Evolutionary conservation across 2,797 vertebrate species (phyloP).

Genomic region (Hydrophis major): DNA sequence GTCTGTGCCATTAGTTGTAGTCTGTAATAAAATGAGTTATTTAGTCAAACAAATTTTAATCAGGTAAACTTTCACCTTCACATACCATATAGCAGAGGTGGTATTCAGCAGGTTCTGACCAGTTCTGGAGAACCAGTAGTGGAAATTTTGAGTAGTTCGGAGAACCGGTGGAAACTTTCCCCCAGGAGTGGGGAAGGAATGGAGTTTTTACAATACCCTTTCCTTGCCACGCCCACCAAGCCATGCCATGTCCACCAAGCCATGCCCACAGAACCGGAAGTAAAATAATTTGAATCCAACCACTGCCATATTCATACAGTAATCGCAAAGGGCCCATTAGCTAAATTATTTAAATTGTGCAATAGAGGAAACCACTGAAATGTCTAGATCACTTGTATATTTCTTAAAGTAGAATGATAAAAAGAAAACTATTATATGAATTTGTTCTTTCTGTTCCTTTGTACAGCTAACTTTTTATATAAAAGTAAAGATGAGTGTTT

Average conservation of each 20-base stretch:
- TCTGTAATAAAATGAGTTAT: not conserved
- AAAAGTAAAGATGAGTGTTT: not conserved
- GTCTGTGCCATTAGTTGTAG: not conserved
- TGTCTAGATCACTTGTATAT: not conserved
- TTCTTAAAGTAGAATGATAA: not conserved
- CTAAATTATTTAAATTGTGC: not conserved
- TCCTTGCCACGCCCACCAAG: too few relatives aligned
- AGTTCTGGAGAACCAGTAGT: too few relatives aligned
- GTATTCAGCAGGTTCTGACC: too few relatives aligned
- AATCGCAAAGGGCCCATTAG: not conserved
- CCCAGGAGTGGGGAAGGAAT: too few relatives aligned
- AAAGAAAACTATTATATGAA: not conserved
- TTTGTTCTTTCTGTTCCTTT: not conserved
- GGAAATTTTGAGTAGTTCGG: too few relatives aligned
- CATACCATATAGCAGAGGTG: not conserved
- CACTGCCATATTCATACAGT: not conserved
- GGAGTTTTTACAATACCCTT: too few relatives aligned
- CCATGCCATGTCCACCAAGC: too few relatives aligned
- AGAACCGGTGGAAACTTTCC: too few relatives aligned
- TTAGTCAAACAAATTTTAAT: not conserved
- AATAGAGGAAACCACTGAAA: not conserved
- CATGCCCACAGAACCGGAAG: too few relatives aligned
- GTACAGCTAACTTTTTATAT: not conserved
- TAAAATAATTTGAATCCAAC: too few relatives aligned
- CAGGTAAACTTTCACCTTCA: not conserved